Conservation (phyloP, 2,888 invertebrate genomes). For the Iphiclides podalirius region DNA sequence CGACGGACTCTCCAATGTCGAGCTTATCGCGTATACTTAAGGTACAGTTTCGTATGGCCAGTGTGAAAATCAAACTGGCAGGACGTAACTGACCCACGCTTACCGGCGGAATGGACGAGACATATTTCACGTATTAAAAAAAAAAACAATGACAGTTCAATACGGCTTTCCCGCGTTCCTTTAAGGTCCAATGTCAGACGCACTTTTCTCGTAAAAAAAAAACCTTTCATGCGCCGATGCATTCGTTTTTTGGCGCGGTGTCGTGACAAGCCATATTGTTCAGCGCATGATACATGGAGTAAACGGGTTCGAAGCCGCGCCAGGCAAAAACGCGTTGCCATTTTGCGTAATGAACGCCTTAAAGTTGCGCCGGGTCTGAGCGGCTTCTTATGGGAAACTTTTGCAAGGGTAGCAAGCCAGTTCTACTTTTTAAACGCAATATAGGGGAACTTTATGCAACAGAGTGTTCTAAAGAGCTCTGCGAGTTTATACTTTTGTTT, state of each 20-base stretch:
- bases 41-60: slow-evolving; percentile 48
- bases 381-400: slow-evolving; percentile 50
- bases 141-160: slow-evolving; percentile 33
- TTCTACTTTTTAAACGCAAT: background rate
- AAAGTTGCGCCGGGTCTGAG: slow-evolving; percentile 42
- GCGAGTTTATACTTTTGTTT: background rate
- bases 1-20: slow-evolving; percentile 30
- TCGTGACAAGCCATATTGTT: slow-evolving; percentile 78
- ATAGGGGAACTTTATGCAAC: background rate
- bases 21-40: slow-evolving; percentile 45
- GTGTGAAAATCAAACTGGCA: slow-evolving; percentile 49
- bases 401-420: slow-evolving; percentile 26
- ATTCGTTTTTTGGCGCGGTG: slow-evolving; percentile 62
- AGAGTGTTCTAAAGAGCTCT: background rate
- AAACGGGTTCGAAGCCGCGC: slow-evolving; percentile 66
- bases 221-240: slow-evolving; percentile 46
- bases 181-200: slow-evolving; percentile 45
- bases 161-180: slow-evolving; percentile 44
- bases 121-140: slow-evolving; percentile 64
- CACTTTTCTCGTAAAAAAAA: slow-evolving; percentile 41
- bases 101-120: slow-evolving; percentile 64
- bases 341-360: slow-evolving; percentile 59
- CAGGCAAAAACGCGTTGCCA: slow-evolving; percentile 53
- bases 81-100: slow-evolving; percentile 71
- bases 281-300: slow-evolving; percentile 68